These are phyloP conservation scores for Clarias platycephalus DNA, from an alignment of 2,797 vertebrate species.

Conservation along the genomic window DNA sequence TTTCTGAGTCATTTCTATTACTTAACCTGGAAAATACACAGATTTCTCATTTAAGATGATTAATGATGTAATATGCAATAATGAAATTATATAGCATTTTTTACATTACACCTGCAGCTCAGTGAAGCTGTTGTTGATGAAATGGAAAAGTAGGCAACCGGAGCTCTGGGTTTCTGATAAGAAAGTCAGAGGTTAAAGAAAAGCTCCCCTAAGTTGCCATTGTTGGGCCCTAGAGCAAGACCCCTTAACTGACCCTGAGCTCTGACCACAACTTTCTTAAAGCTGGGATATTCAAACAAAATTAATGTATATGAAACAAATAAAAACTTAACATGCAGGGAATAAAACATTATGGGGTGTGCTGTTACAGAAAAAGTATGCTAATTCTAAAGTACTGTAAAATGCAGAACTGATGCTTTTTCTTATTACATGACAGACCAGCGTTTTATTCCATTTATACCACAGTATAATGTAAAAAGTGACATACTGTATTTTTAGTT, in stretches of 20 bases:
- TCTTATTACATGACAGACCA: neutral
- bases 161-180: too few relatives aligned
- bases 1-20: conserved; percentile 1
- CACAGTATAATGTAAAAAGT: neutral
- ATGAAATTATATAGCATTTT: neutral
- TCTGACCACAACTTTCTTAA: too few relatives aligned
- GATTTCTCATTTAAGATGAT: neutral
- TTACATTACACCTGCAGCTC: neutral
- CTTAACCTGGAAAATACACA: neutral
- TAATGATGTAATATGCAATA: neutral
- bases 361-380: neutral
- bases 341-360: neutral
- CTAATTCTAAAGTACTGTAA: neutral
- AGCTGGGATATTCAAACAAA: too few relatives aligned
- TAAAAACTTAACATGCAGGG: neutral
- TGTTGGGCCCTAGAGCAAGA: too few relatives aligned
- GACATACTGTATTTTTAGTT: neutral
- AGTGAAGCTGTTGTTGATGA: neutral
- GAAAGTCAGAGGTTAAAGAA: too few relatives aligned
- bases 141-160: neutral
- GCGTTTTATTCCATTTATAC: neutral
- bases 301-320: neutral
- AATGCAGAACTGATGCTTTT: neutral
- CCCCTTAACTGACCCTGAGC: too few relatives aligned
- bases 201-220: too few relatives aligned